Percentiles rank a stretch among this genome's conserved stretches.
These are phyloP conservation scores for Lethrus apterus DNA, from an alignment of 1,140 invertebrate genomes.

Conservation along the genomic window DNA sequence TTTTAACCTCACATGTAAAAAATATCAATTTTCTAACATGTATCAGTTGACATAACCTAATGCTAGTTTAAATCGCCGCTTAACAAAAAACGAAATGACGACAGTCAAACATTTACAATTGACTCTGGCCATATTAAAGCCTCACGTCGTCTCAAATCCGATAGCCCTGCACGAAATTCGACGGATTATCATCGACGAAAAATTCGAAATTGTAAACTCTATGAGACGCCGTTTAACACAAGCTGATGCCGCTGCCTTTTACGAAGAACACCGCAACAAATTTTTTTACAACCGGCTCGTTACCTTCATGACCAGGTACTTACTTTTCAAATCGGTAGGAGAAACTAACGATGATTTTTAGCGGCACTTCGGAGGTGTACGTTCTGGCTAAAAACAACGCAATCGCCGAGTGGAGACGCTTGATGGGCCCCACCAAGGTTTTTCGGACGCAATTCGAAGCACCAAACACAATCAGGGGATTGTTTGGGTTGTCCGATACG, in stretches of 20 bases:
- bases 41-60: too few relatives aligned
- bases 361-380: conserved; percentile 67
- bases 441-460: conserved; percentile 69
- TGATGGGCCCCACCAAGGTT: conserved; percentile 86
- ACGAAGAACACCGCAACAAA: conserved; percentile 72
- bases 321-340: conserved; percentile 4
- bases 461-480: conserved; percentile 69
- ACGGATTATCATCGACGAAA: conserved; percentile 58
- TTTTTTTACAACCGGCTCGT: conserved; percentile 84
- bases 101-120: conserved; percentile 41
- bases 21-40: too few relatives aligned
- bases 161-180: conserved; percentile 58
- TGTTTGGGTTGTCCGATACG: conserved; percentile 83
- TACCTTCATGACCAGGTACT: conserved; percentile 77
- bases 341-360: conserved; percentile 32
- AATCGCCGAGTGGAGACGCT: conserved; percentile 67
- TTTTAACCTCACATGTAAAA: too few relatives aligned
- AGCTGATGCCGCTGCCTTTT: conserved; percentile 68
- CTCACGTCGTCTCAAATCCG: conserved; percentile 63
- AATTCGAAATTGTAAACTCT: conserved; percentile 68
- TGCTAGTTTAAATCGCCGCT: too few relatives aligned
- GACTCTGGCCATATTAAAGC: conserved; percentile 69
- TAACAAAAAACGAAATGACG: too few relatives aligned
- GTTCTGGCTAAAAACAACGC: conserved; percentile 70
- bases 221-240: conserved; percentile 54